Base-by-base conservation (phyloP, 2,888 invertebrate species). In the Acheta domesticus region DNA sequence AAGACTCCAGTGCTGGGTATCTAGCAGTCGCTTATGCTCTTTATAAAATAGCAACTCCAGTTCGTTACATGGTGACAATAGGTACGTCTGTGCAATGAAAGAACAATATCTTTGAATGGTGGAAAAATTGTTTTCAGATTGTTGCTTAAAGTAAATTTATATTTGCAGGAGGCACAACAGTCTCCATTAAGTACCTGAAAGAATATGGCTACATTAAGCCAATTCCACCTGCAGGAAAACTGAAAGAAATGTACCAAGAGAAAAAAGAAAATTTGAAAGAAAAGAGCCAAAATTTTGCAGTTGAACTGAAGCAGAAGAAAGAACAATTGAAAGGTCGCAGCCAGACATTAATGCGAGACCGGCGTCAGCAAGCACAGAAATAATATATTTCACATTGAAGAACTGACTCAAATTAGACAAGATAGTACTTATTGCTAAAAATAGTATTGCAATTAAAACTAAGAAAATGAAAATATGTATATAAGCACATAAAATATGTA, bases 1-100 rank as follows among this genome's bases (percentile, higher is more conserved):
- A 90, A 84, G 91, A 92, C 83, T 95, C 96, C 0, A 91, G 90
- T 83, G 94, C 97, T 86, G 98, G 99, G 16, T 93, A 96, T 86
- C 88, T 95, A 85, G 98, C 98, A 12, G 89, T 98, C 73, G 91
- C 97, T 0, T 96, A 97, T 87, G 93, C 96, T 75, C 89, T 98
- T 84, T 99, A 98, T 87, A 99, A 99, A 89, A 89, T 99, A 83
- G 93, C 93, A 49, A 96, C 97, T 12, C 98, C 98, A 4, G 87
- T 94, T 19, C 89, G 98, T 83, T 98, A 98, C 87, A 93, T 96
- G n/a, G 93, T 97, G 1, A 98, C 98, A 77, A 86, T 98, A 85
- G 96, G 94, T 93, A 89, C 14, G 14, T 62, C n/a, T 12, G 16
- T 62, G 14, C 12, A 4, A 62, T 19, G 0, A 62, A 19, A 23